Evolutionary conservation across 2,113 vertebrate genomes (phyloP).

Genomic region (Trichechus manatus): DNA sequence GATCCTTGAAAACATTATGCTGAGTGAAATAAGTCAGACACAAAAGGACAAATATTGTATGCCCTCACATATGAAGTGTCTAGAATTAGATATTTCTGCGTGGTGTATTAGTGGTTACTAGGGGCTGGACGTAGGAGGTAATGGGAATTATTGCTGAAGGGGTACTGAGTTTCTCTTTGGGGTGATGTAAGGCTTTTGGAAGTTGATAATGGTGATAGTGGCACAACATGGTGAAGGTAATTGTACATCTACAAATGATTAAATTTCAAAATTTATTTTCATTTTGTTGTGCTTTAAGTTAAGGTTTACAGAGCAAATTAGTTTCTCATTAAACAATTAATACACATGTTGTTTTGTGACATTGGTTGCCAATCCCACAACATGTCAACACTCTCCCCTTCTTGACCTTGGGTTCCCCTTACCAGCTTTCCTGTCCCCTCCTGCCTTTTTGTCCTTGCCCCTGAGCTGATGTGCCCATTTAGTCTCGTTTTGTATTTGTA

Average conservation of each 20-base stretch:
- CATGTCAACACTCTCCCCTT: no score
- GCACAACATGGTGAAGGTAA: neutral
- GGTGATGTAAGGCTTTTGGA: neutral
- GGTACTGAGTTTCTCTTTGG: neutral
- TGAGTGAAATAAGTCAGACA: neutral
- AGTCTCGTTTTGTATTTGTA: no score
- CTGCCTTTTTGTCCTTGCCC: no score
- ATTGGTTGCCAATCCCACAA: no score
- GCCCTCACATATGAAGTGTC: neutral
- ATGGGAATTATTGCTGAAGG: neutral
- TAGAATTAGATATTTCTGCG: neutral
- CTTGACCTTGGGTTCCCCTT: no score
- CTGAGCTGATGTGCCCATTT: no score
- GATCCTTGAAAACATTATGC: neutral
- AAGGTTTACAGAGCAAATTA: no score
- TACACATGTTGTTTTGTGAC: no score
- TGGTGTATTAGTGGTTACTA: neutral
- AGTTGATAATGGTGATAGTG: neutral
- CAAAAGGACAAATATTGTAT: neutral
- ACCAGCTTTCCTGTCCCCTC: no score
- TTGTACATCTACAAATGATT: neutral
- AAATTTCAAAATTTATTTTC: neutral
- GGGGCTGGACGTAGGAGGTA: neutral
- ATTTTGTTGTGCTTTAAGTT: no score
- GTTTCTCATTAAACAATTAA: no score